Evolutionary conservation across 2,888 invertebrate genomes (phyloP).

Genomic region (Syrphus vitripennis): DNA sequence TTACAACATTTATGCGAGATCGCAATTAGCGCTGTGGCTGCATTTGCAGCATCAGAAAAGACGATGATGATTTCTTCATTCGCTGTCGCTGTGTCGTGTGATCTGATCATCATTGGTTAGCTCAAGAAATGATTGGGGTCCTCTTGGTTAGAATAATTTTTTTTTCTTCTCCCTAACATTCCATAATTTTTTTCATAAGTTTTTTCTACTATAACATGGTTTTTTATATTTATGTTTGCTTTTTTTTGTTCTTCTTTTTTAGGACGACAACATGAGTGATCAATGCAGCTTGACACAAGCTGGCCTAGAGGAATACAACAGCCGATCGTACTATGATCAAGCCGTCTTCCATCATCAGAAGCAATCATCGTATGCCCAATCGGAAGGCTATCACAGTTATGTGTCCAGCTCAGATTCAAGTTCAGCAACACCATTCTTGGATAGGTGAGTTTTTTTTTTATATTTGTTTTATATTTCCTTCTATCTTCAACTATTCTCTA

Average conservation of each 20-base stretch:
- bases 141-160: slow-evolving; percentile 40
- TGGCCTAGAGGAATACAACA: slow-evolving; percentile 87
- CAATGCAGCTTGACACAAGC: slow-evolving; percentile 84
- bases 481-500: neutral
- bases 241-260: slow-evolving; percentile 59
- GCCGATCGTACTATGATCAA: slow-evolving; percentile 84
- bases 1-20: slow-evolving; percentile 65
- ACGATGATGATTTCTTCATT: slow-evolving; percentile 63
- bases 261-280: slow-evolving; percentile 80
- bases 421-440: slow-evolving; percentile 89
- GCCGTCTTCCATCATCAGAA: slow-evolving; percentile 86
- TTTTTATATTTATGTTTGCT: slow-evolving; percentile 15
- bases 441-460: slow-evolving; percentile 82
- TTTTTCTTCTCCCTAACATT: slow-evolving; percentile 24
- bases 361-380: slow-evolving; percentile 89
- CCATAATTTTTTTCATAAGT: slow-evolving; percentile 51
- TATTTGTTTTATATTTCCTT: neutral
- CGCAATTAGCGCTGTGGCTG: slow-evolving; percentile 56
- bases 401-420: slow-evolving; percentile 90
- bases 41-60: slow-evolving; percentile 12
- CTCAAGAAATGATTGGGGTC: slow-evolving; percentile 16
- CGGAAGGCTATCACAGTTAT: slow-evolving; percentile 91
- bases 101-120: slow-evolving; percentile 22
- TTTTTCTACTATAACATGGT: neutral
- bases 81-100: slow-evolving; percentile 7